Conservation (phyloP, 2,113 vertebrate species). For the Bujurquina vittata region DNA sequence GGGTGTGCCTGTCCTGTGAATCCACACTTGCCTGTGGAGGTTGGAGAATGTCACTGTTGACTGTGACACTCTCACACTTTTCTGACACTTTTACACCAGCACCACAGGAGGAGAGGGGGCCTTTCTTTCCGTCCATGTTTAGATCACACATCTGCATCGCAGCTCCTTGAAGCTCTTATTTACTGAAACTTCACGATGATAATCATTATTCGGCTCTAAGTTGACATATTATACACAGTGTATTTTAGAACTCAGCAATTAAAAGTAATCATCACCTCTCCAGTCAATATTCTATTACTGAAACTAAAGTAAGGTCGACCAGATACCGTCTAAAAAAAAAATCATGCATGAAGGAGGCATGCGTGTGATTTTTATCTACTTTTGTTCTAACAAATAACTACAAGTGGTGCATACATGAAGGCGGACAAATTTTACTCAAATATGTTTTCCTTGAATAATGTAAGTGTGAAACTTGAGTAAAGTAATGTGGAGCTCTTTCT, state of each 20-base stretch:
- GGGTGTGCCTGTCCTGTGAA: constrained; percentile 53
- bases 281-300: constrained; percentile 22
- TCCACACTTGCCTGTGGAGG: constrained; percentile 49
- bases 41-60: constrained; percentile 82
- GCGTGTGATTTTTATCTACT: background rate
- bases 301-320: constrained; percentile 20
- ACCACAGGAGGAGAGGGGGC: constrained; percentile 57
- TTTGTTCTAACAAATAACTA: background rate
- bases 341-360: background rate
- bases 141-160: constrained; percentile 20
- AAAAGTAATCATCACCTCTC: background rate
- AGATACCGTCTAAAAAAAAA: background rate
- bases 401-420: background rate
- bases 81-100: constrained; percentile 73
- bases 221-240: background rate
- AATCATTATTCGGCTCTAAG: background rate
- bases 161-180: background rate
- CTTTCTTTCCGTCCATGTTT: constrained; percentile 50
- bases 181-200: background rate
- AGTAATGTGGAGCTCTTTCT: background rate
- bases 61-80: constrained; percentile 76
- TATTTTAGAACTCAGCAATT: constrained; percentile 2
- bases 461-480: background rate
- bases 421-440: background rate
- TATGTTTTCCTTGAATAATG: background rate